A percentile compares a stretch with the other conserved stretches of the same genome.
Evolutionary conservation across 2,113 vertebrate species (phyloP).

Genomic region (Scomber japonicus): DNA sequence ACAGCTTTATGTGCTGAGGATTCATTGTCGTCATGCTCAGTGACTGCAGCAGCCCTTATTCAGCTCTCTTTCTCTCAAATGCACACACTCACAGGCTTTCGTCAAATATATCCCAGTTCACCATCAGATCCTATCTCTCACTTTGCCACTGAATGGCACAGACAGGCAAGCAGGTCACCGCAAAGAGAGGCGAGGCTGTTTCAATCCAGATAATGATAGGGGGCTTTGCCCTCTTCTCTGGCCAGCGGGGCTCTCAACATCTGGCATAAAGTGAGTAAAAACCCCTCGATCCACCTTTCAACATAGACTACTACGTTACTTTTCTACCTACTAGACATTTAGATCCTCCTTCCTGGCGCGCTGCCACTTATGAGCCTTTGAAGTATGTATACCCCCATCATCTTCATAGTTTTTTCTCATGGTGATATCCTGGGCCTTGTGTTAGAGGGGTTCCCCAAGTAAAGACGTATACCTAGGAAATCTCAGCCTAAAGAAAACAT

Average conservation of each 20-base stretch:
- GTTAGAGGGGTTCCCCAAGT: conserved; percentile 22
- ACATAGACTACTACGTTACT: conserved; percentile 29
- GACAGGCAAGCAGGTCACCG: conserved; percentile 21
- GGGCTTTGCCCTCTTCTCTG: conserved; percentile 30
- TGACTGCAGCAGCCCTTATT: conserved; percentile 56
- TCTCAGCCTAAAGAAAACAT: not conserved
- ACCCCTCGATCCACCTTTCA: conserved; percentile 21
- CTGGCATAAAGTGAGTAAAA: conserved; percentile 26
- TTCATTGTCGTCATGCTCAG: conserved; percentile 53
- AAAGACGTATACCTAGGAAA: not conserved
- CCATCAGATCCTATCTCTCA: conserved; percentile 16
- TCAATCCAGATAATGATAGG: conserved; percentile 43
- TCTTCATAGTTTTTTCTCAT: conserved; percentile 36
- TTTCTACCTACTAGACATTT: conserved; percentile 42
- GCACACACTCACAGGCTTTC: conserved; percentile 7
- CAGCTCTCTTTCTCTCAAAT: conserved; percentile 44
- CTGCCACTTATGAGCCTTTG: conserved; percentile 51
- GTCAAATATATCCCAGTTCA: conserved; percentile 29
- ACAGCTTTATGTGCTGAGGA: conserved; percentile 59
- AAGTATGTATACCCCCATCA: conserved; percentile 39
- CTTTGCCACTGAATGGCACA: conserved; percentile 22
- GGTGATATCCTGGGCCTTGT: conserved; percentile 21
- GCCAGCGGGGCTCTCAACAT: conserved; percentile 22
- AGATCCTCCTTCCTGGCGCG: conserved; percentile 44
- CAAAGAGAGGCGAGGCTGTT: conserved; percentile 46